A percentile compares a stretch with the other conserved stretches of the same genome.
phyloP scores from a whole-genome alignment of 2,113 vertebrate genomes.

The Puntigrus tetrazona region DNA sequence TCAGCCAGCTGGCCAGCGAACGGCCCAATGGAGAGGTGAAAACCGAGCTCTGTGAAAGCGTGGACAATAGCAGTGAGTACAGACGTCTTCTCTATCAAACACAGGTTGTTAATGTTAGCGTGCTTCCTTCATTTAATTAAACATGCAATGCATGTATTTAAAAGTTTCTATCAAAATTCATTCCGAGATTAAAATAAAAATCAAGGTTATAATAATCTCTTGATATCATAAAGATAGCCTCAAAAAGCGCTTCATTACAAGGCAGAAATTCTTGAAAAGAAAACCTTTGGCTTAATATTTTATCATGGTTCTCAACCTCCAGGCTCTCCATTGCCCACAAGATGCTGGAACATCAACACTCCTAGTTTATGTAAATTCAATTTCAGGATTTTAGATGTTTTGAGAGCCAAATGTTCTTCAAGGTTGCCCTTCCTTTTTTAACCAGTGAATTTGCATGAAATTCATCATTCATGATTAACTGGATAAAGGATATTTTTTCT shows the following conservation, averaged over 20 bases:
- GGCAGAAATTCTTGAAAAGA: neutral
- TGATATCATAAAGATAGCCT: no score
- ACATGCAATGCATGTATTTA: neutral
- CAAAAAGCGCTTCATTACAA: no score
- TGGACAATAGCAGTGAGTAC: constrained; percentile 92
- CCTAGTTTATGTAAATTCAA: neutral
- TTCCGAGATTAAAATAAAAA: neutral
- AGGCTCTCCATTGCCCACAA: neutral
- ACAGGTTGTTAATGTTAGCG: neutral
- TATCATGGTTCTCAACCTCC: neutral
- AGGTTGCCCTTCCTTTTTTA: neutral
- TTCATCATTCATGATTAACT: neutral
- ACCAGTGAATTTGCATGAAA: neutral
- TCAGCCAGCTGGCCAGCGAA: constrained; percentile 91
- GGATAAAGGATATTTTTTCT: neutral
- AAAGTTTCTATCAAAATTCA: neutral
- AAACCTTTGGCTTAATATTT: neutral
- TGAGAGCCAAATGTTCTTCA: neutral
- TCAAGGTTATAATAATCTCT: no score
- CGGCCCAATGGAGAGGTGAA: constrained; percentile 95
- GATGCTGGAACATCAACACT: neutral
- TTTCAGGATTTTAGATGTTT: neutral
- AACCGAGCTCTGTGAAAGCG: constrained; percentile 93
- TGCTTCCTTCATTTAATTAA: neutral
- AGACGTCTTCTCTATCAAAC: neutral